Base-by-base conservation (phyloP, 2,888 invertebrate species). In the Penaeus monodon region DNA sequence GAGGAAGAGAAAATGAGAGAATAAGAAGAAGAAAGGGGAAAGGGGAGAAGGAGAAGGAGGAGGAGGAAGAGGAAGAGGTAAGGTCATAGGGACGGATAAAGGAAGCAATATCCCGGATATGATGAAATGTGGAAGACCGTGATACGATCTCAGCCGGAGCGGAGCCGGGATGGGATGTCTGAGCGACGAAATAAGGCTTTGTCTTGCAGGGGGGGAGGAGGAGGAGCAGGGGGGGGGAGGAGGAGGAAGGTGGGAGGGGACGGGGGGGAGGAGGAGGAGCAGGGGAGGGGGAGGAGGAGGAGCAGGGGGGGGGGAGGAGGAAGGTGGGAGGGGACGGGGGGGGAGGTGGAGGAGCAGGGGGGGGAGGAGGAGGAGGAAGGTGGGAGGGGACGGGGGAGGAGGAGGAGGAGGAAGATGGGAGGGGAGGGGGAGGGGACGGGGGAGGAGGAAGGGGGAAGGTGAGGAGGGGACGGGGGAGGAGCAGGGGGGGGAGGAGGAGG, bases 221-320 rank as follows among this genome's bases (percentile, higher is more conserved):
- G 4, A 20, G 17, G 14, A 1, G 70, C 17, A 70, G 70, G 24
- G 14, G 70, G 20, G 0, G 12, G 68, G 3, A 17, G 68, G 1
- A 0, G 12, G 3, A 17, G 22, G 3, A 17, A 1, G 14, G n/a
- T 0, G 6, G 7, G n/a, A 24, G n/a, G 17, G 14, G 2, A 2
- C 17, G 20, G 3, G 14, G 12, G 3, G 17, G 17, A 20, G 68
- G 29, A 29, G 22, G 29, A 1, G 17, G 20, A 2, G n/a, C 0
- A 17, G 22, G 20, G n/a, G 68, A 17, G 3, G 68, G 20, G 3
- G 68, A 17, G 0, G 24, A 3, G n/a, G 2, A 3, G 24, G 14
- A 1, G 0, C 4, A 0, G 7, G 38, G 8, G 7, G 38, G 38
- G 7, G 7, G 38, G 0, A 0, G 6, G 7, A 7, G 38, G 0